phyloP scores from a whole-genome alignment of 2,797 vertebrate genomes.

The Malurus leucopterus region DNA sequence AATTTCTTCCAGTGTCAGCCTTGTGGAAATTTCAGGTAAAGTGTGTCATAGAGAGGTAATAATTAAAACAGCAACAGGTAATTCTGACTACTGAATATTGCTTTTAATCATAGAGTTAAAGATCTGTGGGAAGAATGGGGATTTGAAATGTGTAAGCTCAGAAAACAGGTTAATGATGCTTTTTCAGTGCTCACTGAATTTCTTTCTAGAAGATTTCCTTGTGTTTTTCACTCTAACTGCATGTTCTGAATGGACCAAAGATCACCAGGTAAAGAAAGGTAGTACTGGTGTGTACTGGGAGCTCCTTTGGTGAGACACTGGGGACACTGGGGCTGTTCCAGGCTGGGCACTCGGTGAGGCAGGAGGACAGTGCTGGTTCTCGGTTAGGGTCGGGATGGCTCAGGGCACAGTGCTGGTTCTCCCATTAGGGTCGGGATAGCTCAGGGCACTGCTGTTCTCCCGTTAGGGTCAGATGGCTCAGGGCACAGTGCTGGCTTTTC shows the following conservation, averaged over 20 bases:
- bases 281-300: no score
- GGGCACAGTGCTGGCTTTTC: background rate
- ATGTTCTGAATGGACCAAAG: background rate
- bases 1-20: background rate
- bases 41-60: background rate
- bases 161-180: background rate
- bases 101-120: background rate
- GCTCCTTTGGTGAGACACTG: accelerated
- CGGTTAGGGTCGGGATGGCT: no score
- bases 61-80: background rate
- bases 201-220: background rate
- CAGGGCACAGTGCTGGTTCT: background rate
- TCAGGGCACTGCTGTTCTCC: no score
- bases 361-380: no score
- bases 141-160: background rate
- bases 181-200: background rate
- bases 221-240: background rate
- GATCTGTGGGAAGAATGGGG: background rate
- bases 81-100: background rate
- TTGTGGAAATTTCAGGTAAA: background rate
- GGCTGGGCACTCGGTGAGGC: accelerated
- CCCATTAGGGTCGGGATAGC: accelerated
- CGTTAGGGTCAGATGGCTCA: no score
- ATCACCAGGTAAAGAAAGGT: accelerated
- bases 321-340: accelerated